Conservation (phyloP, 2,888 invertebrate species). For the Aleiodes testaceus region DNA sequence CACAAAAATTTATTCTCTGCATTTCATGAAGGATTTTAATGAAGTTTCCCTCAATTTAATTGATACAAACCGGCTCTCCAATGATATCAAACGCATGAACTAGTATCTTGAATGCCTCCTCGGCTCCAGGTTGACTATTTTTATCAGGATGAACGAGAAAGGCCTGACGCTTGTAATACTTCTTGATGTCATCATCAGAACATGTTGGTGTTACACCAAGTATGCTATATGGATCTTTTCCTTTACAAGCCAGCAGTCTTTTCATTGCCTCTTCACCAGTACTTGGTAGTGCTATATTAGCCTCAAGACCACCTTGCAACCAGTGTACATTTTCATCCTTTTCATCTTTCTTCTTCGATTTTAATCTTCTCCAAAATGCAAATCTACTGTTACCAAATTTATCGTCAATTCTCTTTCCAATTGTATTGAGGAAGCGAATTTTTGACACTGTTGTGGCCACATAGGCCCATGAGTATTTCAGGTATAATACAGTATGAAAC, state of each 20-base stretch:
- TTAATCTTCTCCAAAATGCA: conserved; percentile 77
- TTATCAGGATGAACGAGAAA: conserved; percentile 97
- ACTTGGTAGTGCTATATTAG: conserved; percentile 87
- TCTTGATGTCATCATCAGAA: conserved; percentile 94
- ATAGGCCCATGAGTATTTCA: conserved; percentile 67
- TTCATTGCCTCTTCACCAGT: conserved; percentile 97
- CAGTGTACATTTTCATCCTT: conserved; percentile 73
- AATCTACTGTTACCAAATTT: conserved; percentile 77
- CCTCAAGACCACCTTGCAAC: conserved; percentile 76
- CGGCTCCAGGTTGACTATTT: conserved; percentile 95
- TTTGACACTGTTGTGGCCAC: conserved; percentile 64
- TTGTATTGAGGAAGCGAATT: conserved; percentile 66
- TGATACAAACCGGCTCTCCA: conserved; percentile 84
- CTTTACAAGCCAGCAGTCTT: conserved; percentile 91
- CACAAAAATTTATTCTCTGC: conserved; percentile 3
- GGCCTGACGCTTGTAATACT: conserved; percentile 94
- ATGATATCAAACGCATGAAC: conserved; percentile 96
- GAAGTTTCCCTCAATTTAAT: not conserved
- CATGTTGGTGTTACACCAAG: conserved; percentile 90
- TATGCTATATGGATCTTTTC: conserved; percentile 96
- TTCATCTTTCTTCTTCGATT: conserved; percentile 70
- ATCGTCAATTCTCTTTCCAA: conserved; percentile 74
- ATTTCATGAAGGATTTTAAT: not conserved
- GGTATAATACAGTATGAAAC: conserved; percentile 67
- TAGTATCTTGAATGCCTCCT: conserved; percentile 96